phyloP scores from a whole-genome alignment of 2,113 vertebrate species.

The Oplegnathus fasciatus region DNA sequence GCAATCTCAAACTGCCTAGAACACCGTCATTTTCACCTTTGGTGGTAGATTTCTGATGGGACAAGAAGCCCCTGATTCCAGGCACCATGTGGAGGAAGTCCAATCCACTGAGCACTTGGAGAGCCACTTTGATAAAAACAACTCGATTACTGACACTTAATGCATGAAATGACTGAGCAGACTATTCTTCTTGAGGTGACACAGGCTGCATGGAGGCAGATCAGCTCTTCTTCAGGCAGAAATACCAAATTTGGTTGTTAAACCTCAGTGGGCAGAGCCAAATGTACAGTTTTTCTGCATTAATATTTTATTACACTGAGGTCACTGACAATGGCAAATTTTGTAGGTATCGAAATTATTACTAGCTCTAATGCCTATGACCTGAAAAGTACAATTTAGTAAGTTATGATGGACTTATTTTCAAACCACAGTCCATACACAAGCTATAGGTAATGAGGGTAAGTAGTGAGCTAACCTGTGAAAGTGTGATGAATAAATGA shows the following conservation, averaged over 20 bases:
- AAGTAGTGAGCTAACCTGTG: neutral
- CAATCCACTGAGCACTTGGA: slow-evolving; percentile 27
- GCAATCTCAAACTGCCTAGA: slow-evolving; percentile 26
- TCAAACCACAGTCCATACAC: neutral
- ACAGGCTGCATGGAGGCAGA: neutral
- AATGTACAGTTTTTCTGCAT: neutral
- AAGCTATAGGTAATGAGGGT: neutral
- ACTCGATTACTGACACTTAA: slow-evolving; percentile 49
- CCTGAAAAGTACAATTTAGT: neutral
- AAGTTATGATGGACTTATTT: neutral
- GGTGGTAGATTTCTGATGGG: slow-evolving; percentile 52
- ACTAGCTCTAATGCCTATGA: neutral
- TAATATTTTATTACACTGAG: neutral
- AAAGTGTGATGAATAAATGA: neutral
- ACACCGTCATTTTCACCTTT: slow-evolving; percentile 54
- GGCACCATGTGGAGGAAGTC: slow-evolving; percentile 28
- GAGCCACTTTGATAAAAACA: slow-evolving; percentile 50
- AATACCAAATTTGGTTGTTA: slow-evolving; percentile 21
- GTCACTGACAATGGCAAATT: neutral
- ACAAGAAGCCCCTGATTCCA: slow-evolving; percentile 44
- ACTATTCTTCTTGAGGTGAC: slow-evolving; percentile 16
- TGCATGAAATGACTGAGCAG: slow-evolving; percentile 17
- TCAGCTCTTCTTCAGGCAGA: neutral
- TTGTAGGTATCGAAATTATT: neutral
- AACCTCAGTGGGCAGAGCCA: neutral